phyloP scores from a whole-genome alignment of 1,140 invertebrate genomes.

The Aphaenogaster ashmeadi region DNA sequence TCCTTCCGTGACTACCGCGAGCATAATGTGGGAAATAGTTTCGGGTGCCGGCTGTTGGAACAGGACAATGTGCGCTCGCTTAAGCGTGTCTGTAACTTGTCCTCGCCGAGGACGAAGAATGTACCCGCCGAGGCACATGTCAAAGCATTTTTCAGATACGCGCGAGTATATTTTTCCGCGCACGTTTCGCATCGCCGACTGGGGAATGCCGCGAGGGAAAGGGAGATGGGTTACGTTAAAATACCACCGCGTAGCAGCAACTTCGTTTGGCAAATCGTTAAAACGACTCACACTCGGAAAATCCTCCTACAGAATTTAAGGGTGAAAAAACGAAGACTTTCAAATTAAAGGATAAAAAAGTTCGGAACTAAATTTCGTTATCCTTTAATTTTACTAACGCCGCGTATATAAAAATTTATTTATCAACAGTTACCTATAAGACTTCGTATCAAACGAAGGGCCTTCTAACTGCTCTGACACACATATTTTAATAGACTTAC shows the following conservation, averaged over 20 bases:
- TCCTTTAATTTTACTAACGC: background rate
- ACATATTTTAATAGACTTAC: too few relatives aligned
- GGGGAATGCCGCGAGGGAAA: conserved; percentile 13
- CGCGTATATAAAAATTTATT: background rate
- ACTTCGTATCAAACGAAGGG: too few relatives aligned
- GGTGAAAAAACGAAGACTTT: background rate
- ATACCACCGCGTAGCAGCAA: conserved; percentile 14
- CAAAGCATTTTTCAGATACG: conserved; percentile 62
- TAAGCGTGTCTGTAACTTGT: conserved; percentile 49
- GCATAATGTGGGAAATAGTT: conserved; percentile 71
- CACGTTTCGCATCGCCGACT: conserved; percentile 24
- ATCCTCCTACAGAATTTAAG: background rate
- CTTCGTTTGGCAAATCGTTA: conserved; percentile 50
- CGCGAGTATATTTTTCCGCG: conserved; percentile 26
- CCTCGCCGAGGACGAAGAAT: conserved; percentile 45
- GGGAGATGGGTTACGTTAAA: background rate
- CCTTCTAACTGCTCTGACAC: too few relatives aligned
- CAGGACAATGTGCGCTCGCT: conserved; percentile 55
- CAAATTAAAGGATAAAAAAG: background rate
- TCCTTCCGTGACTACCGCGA: conserved; percentile 58
- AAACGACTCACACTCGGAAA: conserved; percentile 2
- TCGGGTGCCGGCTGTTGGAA: conserved; percentile 42
- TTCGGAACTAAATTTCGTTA: background rate
- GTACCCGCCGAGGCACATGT: conserved; percentile 6
- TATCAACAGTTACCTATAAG: too few relatives aligned